Base-by-base conservation (phyloP, 2,888 invertebrate species). In the Silvanus unidentatus region DNA sequence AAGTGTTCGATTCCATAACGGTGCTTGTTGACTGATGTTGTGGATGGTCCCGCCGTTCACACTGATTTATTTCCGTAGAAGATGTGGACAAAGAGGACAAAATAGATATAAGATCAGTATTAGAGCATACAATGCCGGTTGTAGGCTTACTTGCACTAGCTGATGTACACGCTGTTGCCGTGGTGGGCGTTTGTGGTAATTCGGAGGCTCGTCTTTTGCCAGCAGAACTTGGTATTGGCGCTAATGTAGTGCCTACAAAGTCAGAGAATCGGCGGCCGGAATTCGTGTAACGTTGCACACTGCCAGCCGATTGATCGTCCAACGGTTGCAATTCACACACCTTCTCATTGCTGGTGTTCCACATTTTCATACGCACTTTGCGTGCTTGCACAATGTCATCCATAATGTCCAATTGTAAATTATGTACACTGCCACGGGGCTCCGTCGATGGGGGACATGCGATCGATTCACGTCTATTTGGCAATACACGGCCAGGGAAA, bases 371-470 rank as follows among this genome's bases (percentile, higher is more conserved):
- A 48, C 88, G 81, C 0, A 88, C 82, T 75, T 89, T 89, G 40
- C 87, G 78, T 10, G 88, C 86, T 61, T 84, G 83, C 10, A 89
- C 85, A 49, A 90, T 90, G 63, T 90, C 88, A 60, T 90, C 90
- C 89, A 90, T 89, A 54, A 90, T 89, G 64, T 90, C 90, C 58
- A 90, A 72, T 65, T 88, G 88, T 5, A 90, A 75, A 64, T 89
- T 90, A 68, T 89, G 89, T 34, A 85, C 82, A 69, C 88, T 88
- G 43, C 88, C 87, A 38, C 78, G 71, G 34, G 82, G 75, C 60
- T 85, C 85, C 40, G 84, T 83, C 34, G 87, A 81, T 39, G 88
- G 82, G 40, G 86, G 83, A 53, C 86, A 85, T 10, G 72, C 65
- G 5, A 75, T 74, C 38, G 76, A 64, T 48, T 67, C 68, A 32